Evolutionary conservation across 2,113 vertebrate species (phyloP), one percentile per base, ranked within the genome.

Genomic region (Podarcis raffonei): DNA sequence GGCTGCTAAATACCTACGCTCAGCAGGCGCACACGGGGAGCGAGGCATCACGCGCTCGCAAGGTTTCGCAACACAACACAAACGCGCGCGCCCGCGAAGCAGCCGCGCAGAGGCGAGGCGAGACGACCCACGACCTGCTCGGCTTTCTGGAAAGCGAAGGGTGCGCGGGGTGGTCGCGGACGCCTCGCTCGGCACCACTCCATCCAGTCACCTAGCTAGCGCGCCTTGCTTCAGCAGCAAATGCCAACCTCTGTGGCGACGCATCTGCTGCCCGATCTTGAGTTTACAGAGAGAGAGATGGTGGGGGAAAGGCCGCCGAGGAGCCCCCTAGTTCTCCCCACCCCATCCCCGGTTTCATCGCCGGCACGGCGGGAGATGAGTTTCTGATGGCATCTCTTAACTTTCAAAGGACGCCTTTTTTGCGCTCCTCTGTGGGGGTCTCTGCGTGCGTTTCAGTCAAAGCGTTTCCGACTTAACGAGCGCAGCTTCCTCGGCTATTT

Each of bases 381-480:
- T 30, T 20, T 0, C 0, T 3, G 12, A 0, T 16, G 6, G 5
- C 0, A 2, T 0, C 20, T 1, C 20, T 30, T 23, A 1, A 16
- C 57, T 59, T 13, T 6, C 78, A 0, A 2, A 2, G 22, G 68
- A 0, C 0, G 1, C 0, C 0, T 0, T 71, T 42, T 15, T 42
- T 0, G 84, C 12, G 42, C 39, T 0, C n/a, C 0, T 27, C 5
- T 25, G 0, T 4, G 32, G 39, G 27, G 1, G 69, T 4, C n/a
- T 37, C 75, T 66, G 32, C 37, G 22, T 9, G 48, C 79, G 0
- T 23, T 0, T 0, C 18, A 0, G 20, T 4, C 12, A 30, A 72
- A 72, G 53, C 3, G 12, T 13, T 53, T 16, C 11, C 20, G 0
- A 0, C 16, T 30, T 2, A n/a, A 4, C 0, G 23, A 53, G 1